phyloP scores from a whole-genome alignment of 1,140 invertebrate genomes.

The Bradysia coprophila region DNA sequence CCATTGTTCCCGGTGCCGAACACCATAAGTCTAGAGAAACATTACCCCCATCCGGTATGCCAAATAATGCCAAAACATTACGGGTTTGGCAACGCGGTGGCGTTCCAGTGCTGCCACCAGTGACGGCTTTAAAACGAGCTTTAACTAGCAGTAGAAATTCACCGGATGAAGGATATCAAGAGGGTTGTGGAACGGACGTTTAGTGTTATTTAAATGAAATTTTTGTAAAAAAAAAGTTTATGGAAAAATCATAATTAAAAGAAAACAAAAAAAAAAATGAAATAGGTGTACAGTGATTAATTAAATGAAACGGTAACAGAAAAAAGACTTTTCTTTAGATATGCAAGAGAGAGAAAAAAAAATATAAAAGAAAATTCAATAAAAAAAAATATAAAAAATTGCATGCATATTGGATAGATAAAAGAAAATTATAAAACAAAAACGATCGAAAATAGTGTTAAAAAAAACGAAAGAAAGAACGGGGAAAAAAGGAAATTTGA shows the following conservation, averaged over 20 bases:
- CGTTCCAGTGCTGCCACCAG: conserved; percentile 61
- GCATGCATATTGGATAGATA: too few species aligned
- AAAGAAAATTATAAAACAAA: too few species aligned
- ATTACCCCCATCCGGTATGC: conserved; percentile 19
- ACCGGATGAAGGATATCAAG: conserved; percentile 78
- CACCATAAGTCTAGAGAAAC: conserved; percentile 13
- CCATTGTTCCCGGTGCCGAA: conserved; percentile 32
- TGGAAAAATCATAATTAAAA: not conserved
- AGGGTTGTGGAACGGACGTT: conserved; percentile 80
- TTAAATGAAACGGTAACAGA: not conserved
- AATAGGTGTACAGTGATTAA: not conserved
- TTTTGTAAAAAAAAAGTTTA: too few species aligned
- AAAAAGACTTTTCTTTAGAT: not conserved
- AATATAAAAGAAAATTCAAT: not conserved
- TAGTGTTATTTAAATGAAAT: conserved; percentile 20
- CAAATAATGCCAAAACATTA: conserved; percentile 49
- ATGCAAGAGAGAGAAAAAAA: too few species aligned
- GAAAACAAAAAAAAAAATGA: not conserved
- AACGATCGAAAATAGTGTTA: too few species aligned
- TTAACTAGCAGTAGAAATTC: conserved; percentile 61
- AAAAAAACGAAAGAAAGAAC: too few species aligned
- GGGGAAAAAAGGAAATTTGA: too few species aligned
- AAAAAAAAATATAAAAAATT: too few species aligned
- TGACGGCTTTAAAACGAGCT: conserved; percentile 55
- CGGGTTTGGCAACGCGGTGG: conserved; percentile 68